phyloP scores from a whole-genome alignment of 1,140 invertebrate species.

The Maniola jurtina region DNA sequence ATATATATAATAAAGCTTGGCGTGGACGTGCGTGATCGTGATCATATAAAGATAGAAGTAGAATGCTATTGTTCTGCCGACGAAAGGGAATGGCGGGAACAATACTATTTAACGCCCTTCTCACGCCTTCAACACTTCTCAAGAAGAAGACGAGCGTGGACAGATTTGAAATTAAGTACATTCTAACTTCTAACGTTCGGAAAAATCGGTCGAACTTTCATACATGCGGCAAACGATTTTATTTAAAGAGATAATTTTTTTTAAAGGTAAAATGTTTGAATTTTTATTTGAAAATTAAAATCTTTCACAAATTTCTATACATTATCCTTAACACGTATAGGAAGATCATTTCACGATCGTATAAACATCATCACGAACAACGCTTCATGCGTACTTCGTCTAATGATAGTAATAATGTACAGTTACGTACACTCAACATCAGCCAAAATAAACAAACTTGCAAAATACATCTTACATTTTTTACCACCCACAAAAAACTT shows the following conservation, averaged over 20 bases:
- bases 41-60: constrained; percentile 40
- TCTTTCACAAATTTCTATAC: neutral
- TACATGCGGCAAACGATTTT: no score
- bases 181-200: neutral
- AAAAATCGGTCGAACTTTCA: no score
- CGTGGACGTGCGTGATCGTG: constrained; percentile 35
- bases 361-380: constrained; percentile 19
- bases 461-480: neutral
- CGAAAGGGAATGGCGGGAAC: constrained; percentile 37
- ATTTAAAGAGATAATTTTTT: neutral
- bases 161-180: constrained; percentile 1
- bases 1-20: constrained; percentile 16
- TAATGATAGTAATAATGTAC: constrained; percentile 25
- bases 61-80: constrained; percentile 49
- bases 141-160: constrained; percentile 14
- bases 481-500: no score
- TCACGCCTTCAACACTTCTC: constrained; percentile 26
- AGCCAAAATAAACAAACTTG: neutral
- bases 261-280: no score
- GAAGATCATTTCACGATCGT: constrained; percentile 11
- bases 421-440: constrained; percentile 19
- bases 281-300: no score
- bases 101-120: constrained; percentile 32
- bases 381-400: constrained; percentile 17
- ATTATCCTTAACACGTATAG: neutral